Evolutionary conservation across 2,888 invertebrate genomes (phyloP).

Genomic region (Synergus umbraculus): DNA sequence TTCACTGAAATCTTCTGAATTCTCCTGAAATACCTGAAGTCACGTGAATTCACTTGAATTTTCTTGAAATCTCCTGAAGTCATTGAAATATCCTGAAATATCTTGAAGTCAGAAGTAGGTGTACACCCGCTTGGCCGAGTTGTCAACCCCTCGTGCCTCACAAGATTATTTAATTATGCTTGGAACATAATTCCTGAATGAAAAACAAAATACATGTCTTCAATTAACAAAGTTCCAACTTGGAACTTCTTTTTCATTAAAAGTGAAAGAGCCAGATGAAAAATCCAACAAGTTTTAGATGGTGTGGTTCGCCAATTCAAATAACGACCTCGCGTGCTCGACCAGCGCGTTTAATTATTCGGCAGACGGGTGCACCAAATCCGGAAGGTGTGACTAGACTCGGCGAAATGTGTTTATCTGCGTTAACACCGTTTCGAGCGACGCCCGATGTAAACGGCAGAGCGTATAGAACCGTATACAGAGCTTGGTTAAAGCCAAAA

Average conservation of each 20-base stretch:
- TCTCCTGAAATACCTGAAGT: too few relatives aligned
- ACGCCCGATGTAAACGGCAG: constrained; percentile 52
- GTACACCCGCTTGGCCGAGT: too few relatives aligned
- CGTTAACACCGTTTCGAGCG: constrained; percentile 68
- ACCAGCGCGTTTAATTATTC: constrained; percentile 56
- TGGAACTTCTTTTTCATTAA: not conserved
- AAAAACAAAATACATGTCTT: not conserved
- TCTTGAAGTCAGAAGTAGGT: too few relatives aligned
- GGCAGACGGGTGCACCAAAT: constrained; percentile 52
- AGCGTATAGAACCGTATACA: constrained; percentile 43
- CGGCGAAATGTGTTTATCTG: constrained; percentile 70
- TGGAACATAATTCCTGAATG: not conserved
- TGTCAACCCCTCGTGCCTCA: too few relatives aligned
- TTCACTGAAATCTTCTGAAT: too few relatives aligned
- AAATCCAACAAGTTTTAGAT: constrained; percentile 18
- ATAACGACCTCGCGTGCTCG: constrained; percentile 37
- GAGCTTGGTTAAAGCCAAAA: constrained; percentile 59
- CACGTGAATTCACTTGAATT: too few relatives aligned
- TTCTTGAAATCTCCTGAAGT: too few relatives aligned
- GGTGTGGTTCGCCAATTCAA: constrained; percentile 24
- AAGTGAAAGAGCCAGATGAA: not conserved
- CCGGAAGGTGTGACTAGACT: constrained; percentile 69
- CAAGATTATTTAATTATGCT: too few relatives aligned
- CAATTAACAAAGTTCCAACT: not conserved
- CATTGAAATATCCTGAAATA: too few relatives aligned